Evolutionary conservation across 2,888 invertebrate genomes (phyloP).

Genomic region (Parnassius apollo): DNA sequence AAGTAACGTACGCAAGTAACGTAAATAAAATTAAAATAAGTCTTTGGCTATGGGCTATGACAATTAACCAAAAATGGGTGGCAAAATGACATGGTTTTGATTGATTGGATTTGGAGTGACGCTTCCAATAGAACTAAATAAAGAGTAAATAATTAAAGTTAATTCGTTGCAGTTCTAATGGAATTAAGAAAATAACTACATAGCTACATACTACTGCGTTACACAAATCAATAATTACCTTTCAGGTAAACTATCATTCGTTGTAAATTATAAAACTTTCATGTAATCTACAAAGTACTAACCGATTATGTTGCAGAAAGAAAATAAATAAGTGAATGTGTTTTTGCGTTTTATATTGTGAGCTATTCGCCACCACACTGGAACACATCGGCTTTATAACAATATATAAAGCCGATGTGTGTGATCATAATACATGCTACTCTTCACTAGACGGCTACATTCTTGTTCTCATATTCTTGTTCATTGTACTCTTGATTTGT

Average conservation of each 20-base stretch:
- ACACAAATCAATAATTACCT: slow-evolving; percentile 1
- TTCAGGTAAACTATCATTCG: slow-evolving; percentile 15
- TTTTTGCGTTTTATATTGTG: too few species aligned
- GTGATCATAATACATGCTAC: too few species aligned
- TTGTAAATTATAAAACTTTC: background rate
- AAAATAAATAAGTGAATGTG: background rate
- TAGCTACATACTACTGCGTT: background rate
- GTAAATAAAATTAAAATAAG: too few species aligned
- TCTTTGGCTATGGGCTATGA: background rate
- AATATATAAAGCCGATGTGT: too few species aligned
- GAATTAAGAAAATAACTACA: background rate
- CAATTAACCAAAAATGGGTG: slow-evolving; percentile 18
- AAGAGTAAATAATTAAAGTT: too few species aligned
- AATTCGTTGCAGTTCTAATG: background rate
- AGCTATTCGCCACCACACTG: too few species aligned
- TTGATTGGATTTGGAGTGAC: slow-evolving; percentile 8
- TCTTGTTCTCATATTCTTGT: too few species aligned
- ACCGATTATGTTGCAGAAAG: background rate
- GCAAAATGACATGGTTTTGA: background rate
- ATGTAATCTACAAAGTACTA: background rate
- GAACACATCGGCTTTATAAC: too few species aligned
- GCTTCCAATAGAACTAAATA: background rate
- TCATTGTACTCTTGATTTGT: too few species aligned
- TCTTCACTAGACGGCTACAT: too few species aligned
- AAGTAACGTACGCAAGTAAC: too few species aligned